Evolutionary conservation across 2,113 vertebrate genomes (phyloP).

Genomic region (Peromyscus polionotus): DNA sequence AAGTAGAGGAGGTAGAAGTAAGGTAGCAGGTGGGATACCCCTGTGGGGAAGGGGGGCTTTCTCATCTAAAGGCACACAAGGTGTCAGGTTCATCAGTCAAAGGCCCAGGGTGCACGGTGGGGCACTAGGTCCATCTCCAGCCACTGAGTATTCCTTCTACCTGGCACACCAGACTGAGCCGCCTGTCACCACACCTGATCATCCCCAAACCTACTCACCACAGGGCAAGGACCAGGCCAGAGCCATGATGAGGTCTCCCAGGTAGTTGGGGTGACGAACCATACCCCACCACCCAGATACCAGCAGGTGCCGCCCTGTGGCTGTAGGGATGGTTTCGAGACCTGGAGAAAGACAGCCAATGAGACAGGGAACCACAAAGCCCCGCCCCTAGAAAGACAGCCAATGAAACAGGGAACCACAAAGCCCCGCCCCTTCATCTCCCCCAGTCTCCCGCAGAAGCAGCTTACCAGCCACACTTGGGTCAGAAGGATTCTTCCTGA

Average conservation of each 20-base stretch:
- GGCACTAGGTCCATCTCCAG: neutral
- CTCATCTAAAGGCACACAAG: neutral
- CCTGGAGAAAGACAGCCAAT: conserved; percentile 78
- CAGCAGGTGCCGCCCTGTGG: conserved; percentile 92
- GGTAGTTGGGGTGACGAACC: conserved; percentile 95
- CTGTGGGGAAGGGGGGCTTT: conserved; percentile 78
- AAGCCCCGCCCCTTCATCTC: conserved; percentile 5
- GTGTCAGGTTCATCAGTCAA: neutral
- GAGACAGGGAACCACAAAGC: neutral
- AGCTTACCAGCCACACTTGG: conserved; percentile 90
- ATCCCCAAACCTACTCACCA: conserved; percentile 87
- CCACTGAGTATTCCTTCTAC: neutral
- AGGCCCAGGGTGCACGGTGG: neutral
- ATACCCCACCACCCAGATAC: conserved; percentile 96
- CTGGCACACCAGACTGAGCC: neutral
- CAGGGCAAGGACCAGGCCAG: conserved; percentile 95
- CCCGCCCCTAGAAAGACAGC: neutral
- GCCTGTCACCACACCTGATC: neutral
- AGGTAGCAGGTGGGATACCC: conserved; percentile 91
- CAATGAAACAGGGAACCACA: neutral
- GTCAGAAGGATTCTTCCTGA: conserved; percentile 92
- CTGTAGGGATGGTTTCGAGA: conserved; percentile 93
- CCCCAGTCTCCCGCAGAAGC: neutral
- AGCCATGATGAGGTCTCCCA: conserved; percentile 96
- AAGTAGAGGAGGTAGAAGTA: conserved; percentile 95